Evolutionary conservation across 2,113 vertebrate genomes (phyloP), one percentile per base, ranked within the genome.

Genomic region (Pheucticus melanocephalus): DNA sequence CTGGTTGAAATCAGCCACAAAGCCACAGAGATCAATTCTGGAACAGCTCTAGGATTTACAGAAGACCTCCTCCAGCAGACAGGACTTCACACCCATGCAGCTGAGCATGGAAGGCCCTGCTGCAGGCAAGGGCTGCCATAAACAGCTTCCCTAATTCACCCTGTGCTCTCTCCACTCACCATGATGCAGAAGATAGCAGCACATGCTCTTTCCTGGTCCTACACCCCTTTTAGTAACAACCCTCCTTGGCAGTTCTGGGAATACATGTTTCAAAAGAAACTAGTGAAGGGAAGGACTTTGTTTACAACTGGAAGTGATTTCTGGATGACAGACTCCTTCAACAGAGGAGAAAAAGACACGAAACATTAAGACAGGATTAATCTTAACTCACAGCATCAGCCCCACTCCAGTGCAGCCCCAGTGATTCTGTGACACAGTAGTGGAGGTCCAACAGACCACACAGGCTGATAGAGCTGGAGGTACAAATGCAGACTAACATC

Each of bases 161-260:
- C 31, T 51, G 16, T 12, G 16, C 59, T 65, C 68, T 37, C 56
- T 81, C n/a, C 17, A 28, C 53, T 82, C 31, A 56, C 37, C 8
- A 1, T 0, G 0, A 53, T 2, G 25, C 2, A 88, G 39, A 10
- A 39, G 17, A 56, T 23, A 12, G 47, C 59, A 86, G 71, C 71
- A 77, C 24, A 45, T 5, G 8, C 21, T 63, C 42, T 73, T 37
- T 76, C 18, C 80, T 47, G 45, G 17, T 73, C 31, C 69, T 66
- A 33, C 33, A 35, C 7, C 35, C 28, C 42, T 80, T 86, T 83
- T 44, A 61, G n/a, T 12, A 60, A 60, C 19, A 82, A 72, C 2
- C 1, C 8, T 14, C 18, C 51, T 59, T 5, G 3, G 69, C 47
- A 94, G 21, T 28, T 40, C 60, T 68, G 9, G 56, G 39, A 91